A percentile compares a stretch with the other conserved stretches of the same genome.
Evolutionary conservation across 2,888 invertebrate genomes (phyloP).

Genomic region (Arrhopalites spinosus): DNA sequence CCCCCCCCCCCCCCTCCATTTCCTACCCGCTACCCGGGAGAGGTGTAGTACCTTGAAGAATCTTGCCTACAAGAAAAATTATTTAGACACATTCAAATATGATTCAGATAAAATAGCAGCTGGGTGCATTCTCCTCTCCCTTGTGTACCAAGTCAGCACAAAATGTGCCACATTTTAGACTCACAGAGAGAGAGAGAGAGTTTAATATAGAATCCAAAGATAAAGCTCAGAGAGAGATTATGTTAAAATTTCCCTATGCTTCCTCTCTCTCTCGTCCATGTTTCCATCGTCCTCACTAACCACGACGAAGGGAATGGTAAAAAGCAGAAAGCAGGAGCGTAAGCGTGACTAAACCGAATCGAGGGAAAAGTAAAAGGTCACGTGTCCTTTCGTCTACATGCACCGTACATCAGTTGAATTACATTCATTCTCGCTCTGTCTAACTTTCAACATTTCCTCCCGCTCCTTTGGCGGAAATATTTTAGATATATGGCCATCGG

Average conservation of each 20-base stretch:
- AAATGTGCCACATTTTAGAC: no score
- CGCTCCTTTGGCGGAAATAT: not conserved
- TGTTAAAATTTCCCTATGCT: not conserved
- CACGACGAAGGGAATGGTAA: not conserved
- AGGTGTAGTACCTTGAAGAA: no score
- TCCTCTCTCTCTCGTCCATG: not conserved
- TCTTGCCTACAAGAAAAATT: not conserved
- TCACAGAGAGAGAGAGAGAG: no score
- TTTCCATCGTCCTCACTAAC: not conserved
- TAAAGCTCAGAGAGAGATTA: not conserved
- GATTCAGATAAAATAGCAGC: not conserved
- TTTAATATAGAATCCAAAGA: not conserved
- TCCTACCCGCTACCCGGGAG: not conserved
- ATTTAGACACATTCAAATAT: constrained; percentile 5
- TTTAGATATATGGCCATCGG: no score
- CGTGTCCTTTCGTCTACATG: not conserved
- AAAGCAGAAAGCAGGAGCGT: not conserved
- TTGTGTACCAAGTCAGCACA: no score
- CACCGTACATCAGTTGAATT: not conserved
- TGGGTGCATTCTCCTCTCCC: not conserved
- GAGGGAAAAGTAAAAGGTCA: constrained; percentile 13
- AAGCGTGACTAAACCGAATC: constrained; percentile 12
- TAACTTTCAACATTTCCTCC: constrained; percentile 4
- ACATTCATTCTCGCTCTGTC: not conserved
- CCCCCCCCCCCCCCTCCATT: not conserved